Evolutionary conservation across 1,140 invertebrate genomes (phyloP), one percentile per base, ranked within the genome.

Genomic region (Aethina tumida): DNA sequence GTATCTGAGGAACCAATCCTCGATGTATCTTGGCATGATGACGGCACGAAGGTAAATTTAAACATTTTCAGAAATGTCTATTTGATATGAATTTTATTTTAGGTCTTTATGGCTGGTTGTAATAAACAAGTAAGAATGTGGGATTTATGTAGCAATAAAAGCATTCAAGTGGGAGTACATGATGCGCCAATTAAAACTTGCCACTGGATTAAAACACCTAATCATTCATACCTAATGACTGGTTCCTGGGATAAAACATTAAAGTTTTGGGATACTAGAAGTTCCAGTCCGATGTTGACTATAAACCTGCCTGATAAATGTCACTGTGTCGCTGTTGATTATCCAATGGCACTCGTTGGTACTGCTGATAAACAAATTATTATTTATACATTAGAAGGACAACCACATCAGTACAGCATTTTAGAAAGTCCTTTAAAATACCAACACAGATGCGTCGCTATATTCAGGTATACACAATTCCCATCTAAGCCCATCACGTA

Each of bases 181-280:
- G 94, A 99, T 64, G 92, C 86, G 6, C 91, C 96, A 0, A 80
- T 99, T 0, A 95, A 89, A 64, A 95, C 90, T 3, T 94, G 95
- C 49, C 93, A 99, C 60, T 99, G 90, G 89, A 80, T 99, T 17
- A 97, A 97, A 68, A 87, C 87, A 0, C 76, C 87, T 0, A 89
- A 83, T 58, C 99, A 99, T 63, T 80, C 79, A 0, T 99, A 95
- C 63, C 67, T 99, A 0, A 99, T 99, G 95, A 99, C 96, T 7
- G 90, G 90, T 4, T 97, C 93, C 13, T 99, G 94, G 94, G 97
- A 99, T 61, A 98, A 98, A 68, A 97, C 94, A 2, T 67, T 99
- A 0, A 64, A 97, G 82, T 99, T 99, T 68, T 99, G 96, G 96
- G 96, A 99, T 66, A 87, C 88, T 1, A 67, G 96, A 24, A 80